phyloP scores from a whole-genome alignment of 1,140 invertebrate genomes.

The Conus betulinus region DNA sequence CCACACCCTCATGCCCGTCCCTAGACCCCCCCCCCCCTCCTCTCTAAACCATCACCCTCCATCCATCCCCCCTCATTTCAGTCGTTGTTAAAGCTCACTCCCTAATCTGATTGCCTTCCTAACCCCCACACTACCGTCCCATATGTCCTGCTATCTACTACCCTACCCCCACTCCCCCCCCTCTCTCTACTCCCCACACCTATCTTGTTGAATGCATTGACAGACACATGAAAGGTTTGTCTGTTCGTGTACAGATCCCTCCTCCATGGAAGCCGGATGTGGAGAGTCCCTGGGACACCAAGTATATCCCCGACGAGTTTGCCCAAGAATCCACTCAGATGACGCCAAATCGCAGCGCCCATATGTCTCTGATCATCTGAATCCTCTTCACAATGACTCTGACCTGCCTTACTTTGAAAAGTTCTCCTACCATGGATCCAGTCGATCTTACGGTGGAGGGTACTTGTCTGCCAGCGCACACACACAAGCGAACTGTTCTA shows the following conservation, averaged over 20 bases:
- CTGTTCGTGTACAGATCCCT: slow-evolving; percentile 56
- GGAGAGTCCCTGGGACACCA: slow-evolving; percentile 69
- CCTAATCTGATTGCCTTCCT: too few species aligned
- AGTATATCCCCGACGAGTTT: slow-evolving; percentile 75
- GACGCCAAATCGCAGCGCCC: slow-evolving; percentile 58
- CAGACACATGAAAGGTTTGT: background rate
- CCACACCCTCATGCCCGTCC: too few species aligned
- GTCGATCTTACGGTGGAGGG: slow-evolving; percentile 56
- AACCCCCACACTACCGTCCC: too few species aligned
- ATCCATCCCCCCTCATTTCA: too few species aligned
- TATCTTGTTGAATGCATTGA: background rate
- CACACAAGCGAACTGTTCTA: slow-evolving; percentile 33
- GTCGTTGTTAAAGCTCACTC: too few species aligned
- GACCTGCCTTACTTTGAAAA: slow-evolving; percentile 84
- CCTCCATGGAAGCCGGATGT: slow-evolving; percentile 74
- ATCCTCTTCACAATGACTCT: slow-evolving; percentile 83
- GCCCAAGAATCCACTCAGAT: slow-evolving; percentile 66
- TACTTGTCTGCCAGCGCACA: slow-evolving; percentile 32
- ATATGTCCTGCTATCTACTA: background rate
- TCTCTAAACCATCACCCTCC: too few species aligned
- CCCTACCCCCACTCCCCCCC: background rate
- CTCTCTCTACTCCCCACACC: background rate
- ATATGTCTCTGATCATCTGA: slow-evolving; percentile 78
- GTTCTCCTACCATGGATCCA: slow-evolving; percentile 83
- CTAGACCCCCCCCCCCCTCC: too few species aligned